Base-by-base conservation (phyloP, 2,888 invertebrate genomes). In the Pristionchus japonicus region DNA sequence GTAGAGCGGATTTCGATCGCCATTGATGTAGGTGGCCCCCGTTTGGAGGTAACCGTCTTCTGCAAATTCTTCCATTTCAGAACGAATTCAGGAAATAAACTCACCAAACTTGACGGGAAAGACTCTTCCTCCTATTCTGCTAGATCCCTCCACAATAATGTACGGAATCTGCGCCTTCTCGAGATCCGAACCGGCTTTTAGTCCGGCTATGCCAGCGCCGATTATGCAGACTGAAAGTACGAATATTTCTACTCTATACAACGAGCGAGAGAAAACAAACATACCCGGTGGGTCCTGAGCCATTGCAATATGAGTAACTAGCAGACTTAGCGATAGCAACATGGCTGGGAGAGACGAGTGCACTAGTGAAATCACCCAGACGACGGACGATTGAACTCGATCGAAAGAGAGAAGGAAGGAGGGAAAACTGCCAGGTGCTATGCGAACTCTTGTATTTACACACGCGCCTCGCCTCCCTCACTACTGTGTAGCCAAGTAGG, bases 1-100 rank as follows among this genome's bases (percentile, higher is more conserved):
- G 83, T 90, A 93, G 43, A 93, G 91, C 17, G 92, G 91, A 88
- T 93, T 94, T 23, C 91, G 83, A 1, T 88, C 34, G n/a, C 93
- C 93, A 86, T 93, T 93, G 37, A 93, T 90, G 88, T 90, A 93
- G 82, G 94, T 92, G 0, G 93, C 93, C 52, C 93, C 93, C 37
- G 90, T 87, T 37, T 93, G 93, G 27, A 93, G 89, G 84, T 87
- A 93, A 15, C 91, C 91, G 40, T 91, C 89, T 6, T 89, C 88
- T 88, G 87, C 23, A 89, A 3, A 27, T 34, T 31, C 31, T 1
- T 0, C 27, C 15, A 15, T 31, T 6, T 3, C 6, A n/a, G n/a
- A n/a, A 11, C 15, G 1, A 13, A 67, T 67, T 15, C 11, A 17
- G 4, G 1, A 0, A 1, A 3, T 15, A 1, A n/a, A 77, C 77